Conservation (phyloP, 2,113 vertebrate species). For the Melanotaenia duboulayi region DNA sequence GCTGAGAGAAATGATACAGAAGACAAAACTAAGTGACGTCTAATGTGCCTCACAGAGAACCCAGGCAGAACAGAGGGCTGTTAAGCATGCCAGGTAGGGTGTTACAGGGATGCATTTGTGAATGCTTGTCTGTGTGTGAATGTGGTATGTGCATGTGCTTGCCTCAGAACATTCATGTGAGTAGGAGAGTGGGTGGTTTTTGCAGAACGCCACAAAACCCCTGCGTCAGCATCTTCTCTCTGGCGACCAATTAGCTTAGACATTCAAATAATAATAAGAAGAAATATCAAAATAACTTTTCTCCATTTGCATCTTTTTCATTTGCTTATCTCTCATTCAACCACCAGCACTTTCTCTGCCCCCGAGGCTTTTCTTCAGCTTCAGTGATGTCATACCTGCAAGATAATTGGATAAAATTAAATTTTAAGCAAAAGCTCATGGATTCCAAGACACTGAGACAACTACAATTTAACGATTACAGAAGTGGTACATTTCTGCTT, state of each 20-base stretch:
- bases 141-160: slow-evolving; percentile 22
- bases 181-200: slow-evolving; percentile 61
- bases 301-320: slow-evolving; percentile 77
- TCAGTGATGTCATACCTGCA: slow-evolving; percentile 77
- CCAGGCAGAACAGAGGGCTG: slow-evolving; percentile 40
- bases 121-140: slow-evolving; percentile 11
- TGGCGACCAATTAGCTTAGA: slow-evolving; percentile 76
- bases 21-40: slow-evolving; percentile 61
- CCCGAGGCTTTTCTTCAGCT: slow-evolving; percentile 65
- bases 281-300: slow-evolving; percentile 67
- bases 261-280: slow-evolving; percentile 40
- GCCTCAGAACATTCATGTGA: slow-evolving; percentile 50
- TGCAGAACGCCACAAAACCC: slow-evolving; percentile 58
- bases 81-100: slow-evolving; percentile 32
- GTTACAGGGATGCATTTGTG: slow-evolving; percentile 16
- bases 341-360: slow-evolving; percentile 63
- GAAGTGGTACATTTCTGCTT: slow-evolving; percentile 49
- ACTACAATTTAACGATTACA: slow-evolving; percentile 51
- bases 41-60: slow-evolving; percentile 49
- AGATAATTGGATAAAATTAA: slow-evolving; percentile 78
- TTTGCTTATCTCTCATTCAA: slow-evolving; percentile 77
- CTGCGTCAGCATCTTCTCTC: slow-evolving; percentile 75
- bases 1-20: slow-evolving; percentile 57
- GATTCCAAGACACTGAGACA: slow-evolving; percentile 52
- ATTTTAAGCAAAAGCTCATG: slow-evolving; percentile 65